Evolutionary conservation across 1,140 invertebrate species (phyloP).

Genomic region (Temnothorax curvispinosus): DNA sequence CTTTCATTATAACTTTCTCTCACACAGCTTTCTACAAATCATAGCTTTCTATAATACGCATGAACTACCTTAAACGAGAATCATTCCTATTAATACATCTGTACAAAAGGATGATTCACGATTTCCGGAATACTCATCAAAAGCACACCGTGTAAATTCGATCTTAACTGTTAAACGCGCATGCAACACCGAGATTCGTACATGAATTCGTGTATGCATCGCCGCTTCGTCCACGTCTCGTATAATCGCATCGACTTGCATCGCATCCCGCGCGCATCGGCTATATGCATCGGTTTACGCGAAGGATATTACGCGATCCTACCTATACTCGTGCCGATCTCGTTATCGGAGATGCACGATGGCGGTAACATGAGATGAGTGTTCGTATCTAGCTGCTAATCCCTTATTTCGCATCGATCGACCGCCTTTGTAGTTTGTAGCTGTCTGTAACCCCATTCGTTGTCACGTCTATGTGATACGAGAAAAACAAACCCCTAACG

Average conservation of each 20-base stretch:
- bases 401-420: constrained; percentile 25
- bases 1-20: too few species aligned
- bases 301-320: constrained; percentile 33
- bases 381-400: constrained; percentile 17
- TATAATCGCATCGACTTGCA: constrained; percentile 27
- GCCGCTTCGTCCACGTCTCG: neutral
- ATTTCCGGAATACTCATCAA: constrained; percentile 17
- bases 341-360: constrained; percentile 12
- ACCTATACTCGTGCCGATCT: neutral
- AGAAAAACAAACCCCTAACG: neutral
- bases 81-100: neutral
- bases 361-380: constrained; percentile 23
- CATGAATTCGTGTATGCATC: constrained; percentile 24
- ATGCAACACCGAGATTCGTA: neutral
- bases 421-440: neutral
- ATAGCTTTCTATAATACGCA: neutral
- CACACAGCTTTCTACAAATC: neutral
- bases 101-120: neutral
- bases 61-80: neutral
- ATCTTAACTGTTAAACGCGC: neutral
- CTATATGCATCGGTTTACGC: neutral
- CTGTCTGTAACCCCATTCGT: neutral
- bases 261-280: neutral
- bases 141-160: constrained; percentile 19
- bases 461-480: neutral